phyloP scores from a whole-genome alignment of 2,888 invertebrate species.

The Caenorhabditis auriculariae region DNA sequence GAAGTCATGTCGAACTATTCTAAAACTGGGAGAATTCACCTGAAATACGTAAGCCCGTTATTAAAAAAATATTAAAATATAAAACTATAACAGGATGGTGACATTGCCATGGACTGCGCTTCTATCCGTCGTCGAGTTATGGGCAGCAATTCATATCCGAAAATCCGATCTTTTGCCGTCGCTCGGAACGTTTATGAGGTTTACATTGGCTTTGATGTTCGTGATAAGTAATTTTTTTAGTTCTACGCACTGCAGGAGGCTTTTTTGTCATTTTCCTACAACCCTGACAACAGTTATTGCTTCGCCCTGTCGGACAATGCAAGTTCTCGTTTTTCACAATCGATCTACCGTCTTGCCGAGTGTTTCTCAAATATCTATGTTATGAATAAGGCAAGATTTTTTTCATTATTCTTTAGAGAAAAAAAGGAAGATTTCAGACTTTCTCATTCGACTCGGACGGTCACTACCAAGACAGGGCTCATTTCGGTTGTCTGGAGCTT shows the following conservation, averaged over 20 bases:
- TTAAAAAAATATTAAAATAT: not conserved
- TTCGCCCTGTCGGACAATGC: constrained; percentile 14
- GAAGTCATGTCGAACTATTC: not conserved
- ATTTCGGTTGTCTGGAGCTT: constrained; percentile 23
- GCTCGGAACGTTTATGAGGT: not conserved
- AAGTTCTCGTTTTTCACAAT: constrained; percentile 1
- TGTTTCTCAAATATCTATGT: constrained; percentile 18
- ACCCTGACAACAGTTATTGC: constrained; percentile 22
- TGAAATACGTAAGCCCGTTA: not conserved
- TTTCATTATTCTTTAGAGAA: no score
- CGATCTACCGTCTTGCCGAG: not conserved
- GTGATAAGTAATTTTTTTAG: not conserved
- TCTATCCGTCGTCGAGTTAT: not conserved
- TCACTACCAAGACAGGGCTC: constrained; percentile 23
- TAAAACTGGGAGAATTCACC: not conserved
- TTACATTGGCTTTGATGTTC: not conserved
- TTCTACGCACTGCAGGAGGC: constrained; percentile 24
- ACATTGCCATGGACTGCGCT: not conserved
- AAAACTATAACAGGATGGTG: not conserved
- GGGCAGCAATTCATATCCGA: not conserved
- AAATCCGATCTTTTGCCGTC: not conserved
- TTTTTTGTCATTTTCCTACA: constrained; percentile 13
- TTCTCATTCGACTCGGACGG: constrained; percentile 5
- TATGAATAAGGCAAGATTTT: not conserved
- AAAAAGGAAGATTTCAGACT: constrained; percentile 15